Conservation (phyloP, 2,797 vertebrate genomes). For the Smutsia gigantea region DNA sequence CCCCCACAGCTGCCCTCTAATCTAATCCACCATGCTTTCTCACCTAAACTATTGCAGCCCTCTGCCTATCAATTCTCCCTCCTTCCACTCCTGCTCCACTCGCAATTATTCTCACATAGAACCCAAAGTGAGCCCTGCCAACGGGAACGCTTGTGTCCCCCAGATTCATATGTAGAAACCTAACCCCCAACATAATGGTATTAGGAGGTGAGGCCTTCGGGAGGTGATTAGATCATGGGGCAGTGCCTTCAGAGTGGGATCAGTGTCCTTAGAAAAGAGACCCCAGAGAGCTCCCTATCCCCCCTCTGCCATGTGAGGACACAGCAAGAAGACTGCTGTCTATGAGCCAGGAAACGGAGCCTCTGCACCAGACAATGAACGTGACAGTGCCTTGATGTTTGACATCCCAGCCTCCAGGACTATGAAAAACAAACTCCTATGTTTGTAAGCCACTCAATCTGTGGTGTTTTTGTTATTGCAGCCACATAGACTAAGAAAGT, state of each 20-base stretch:
- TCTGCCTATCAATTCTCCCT: background rate
- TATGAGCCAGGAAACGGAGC: background rate
- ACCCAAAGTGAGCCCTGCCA: background rate
- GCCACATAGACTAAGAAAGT: background rate
- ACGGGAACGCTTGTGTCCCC: background rate
- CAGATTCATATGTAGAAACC: background rate
- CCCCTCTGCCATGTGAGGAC: background rate
- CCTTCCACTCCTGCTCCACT: background rate
- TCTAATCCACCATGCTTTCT: background rate
- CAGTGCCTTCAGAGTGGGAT: background rate
- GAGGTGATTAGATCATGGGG: background rate
- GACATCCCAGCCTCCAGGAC: background rate
- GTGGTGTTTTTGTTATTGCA: background rate
- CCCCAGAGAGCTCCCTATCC: background rate
- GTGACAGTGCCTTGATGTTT: background rate
- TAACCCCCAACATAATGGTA: background rate
- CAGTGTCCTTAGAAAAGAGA: background rate
- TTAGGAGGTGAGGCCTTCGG: no score
- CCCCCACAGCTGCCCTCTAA: background rate
- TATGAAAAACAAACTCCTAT: background rate
- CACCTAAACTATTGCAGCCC: background rate
- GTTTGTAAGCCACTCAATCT: background rate
- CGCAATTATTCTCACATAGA: background rate
- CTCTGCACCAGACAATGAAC: background rate
- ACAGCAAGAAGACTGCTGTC: background rate